phyloP scores from a whole-genome alignment of 2,888 invertebrate species.

The Omphaloscelis lunosa region DNA sequence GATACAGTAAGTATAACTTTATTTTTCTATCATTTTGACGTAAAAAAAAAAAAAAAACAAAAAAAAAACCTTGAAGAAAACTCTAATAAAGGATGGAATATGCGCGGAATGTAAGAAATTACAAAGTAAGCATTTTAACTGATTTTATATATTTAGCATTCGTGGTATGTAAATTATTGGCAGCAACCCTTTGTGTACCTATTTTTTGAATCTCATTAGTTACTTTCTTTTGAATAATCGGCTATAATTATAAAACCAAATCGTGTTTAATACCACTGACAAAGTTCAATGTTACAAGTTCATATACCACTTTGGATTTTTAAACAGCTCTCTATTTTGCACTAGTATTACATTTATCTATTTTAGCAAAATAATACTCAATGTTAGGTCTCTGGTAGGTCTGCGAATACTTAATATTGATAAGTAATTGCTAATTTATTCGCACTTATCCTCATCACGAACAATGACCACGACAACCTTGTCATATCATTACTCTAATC shows the following conservation, averaged over 20 bases:
- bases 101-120: background rate
- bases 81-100: background rate
- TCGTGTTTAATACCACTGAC: background rate
- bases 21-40: background rate
- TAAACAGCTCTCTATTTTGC: no score
- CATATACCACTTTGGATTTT: background rate
- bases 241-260: background rate
- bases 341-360: background rate
- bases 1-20: slow-evolving; percentile 82
- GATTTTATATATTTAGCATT: background rate
- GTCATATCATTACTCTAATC: background rate
- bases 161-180: background rate
- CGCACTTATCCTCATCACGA: background rate
- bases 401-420: background rate
- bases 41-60: no score
- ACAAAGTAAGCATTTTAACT: background rate
- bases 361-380: background rate
- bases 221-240: background rate
- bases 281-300: background rate
- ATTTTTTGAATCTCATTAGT: background rate
- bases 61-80: no score
- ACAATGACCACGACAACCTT: no score
- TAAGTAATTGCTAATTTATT: background rate
- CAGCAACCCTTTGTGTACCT: background rate
- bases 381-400: background rate